These are phyloP conservation scores for Malurus leucopterus DNA, from an alignment of 2,797 vertebrate species.

Conservation along the genomic window DNA sequence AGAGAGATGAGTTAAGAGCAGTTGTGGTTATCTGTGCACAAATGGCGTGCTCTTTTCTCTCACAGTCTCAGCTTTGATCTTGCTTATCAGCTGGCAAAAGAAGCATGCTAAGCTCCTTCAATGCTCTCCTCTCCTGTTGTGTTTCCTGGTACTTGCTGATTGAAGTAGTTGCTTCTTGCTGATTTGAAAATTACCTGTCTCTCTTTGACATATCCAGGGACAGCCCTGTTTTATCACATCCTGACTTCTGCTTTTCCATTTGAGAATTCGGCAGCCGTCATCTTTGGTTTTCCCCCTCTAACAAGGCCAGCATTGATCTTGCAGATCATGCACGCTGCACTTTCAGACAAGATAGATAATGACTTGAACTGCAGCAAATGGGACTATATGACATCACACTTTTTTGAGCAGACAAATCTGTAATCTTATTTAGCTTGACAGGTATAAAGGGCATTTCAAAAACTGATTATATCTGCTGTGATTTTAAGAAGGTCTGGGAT, in stretches of 20 bases:
- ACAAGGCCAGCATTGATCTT: conserved; percentile 43
- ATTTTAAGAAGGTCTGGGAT: conserved; percentile 61
- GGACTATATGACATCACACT: conserved; percentile 67
- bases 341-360: conserved; percentile 66
- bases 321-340: conserved; percentile 37
- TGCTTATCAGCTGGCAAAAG: rapidly evolving
- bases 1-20: not conserved
- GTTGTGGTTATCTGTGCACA: not conserved
- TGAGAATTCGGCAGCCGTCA: not conserved
- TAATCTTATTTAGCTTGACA: conserved; percentile 66
- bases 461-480: conserved; percentile 54
- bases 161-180: not conserved
- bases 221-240: not conserved
- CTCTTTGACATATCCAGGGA: not conserved
- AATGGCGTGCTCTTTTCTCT: not conserved
- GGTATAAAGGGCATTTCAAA: conserved; percentile 70
- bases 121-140: not conserved
- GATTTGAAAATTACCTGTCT: not conserved
- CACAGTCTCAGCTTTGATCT: not conserved
- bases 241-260: not conserved
- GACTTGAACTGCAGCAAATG: conserved; percentile 57
- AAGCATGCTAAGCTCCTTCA: not conserved
- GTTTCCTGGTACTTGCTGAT: not conserved
- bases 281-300: not conserved
- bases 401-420: conserved; percentile 58